Base-by-base conservation (phyloP, 1,140 invertebrate species). In the Camponotus pennsylvanicus region DNA sequence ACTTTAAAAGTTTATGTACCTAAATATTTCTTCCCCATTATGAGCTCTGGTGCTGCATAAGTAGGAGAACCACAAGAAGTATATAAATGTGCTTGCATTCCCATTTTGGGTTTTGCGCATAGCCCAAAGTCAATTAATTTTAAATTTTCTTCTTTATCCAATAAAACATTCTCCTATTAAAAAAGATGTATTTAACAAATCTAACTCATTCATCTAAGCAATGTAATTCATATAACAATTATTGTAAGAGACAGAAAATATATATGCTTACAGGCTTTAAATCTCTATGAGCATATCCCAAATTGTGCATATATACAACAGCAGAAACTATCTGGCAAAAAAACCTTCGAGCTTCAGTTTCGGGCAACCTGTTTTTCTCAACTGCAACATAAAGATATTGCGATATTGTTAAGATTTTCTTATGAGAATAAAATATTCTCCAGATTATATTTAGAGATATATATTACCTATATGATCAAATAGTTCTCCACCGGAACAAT, bases 121-220 rank as follows among this genome's bases (percentile, higher is more conserved):
- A 99, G 95, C 49, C 98, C 98, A 96, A 99, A 99, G 94, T 99
- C 98, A 89, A 99, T 99, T 63, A 99, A 93, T 93, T 98, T 98
- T 27, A 99, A 95, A 92, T 97, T 97, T 86, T 98, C 96, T 71
- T 98, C 96, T 92, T 96, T 97, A 91, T 98, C 97, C 70, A 99
- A 92, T 37, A 99, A 94, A 67, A 99, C 96, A 95, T 99, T 98
- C 95, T 98, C 98, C 97, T 97, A 32, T 49, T 21, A 27, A 83
- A 11, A 37, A 89, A 85, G 86, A 86, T 27, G 91, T 40, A 40
- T 6, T 27, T 27, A 88, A 91, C 73, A 76, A 87, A 9, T 40
- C 15, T 27, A 64, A 84, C 49, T 4, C 15, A 27, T 27, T 27
- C 1, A 27, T 27, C 27, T 27, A 27, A 27, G 27, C 27, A 27